phyloP scores from a whole-genome alignment of 2,113 vertebrate genomes.

The Cebidichthys violaceus region DNA sequence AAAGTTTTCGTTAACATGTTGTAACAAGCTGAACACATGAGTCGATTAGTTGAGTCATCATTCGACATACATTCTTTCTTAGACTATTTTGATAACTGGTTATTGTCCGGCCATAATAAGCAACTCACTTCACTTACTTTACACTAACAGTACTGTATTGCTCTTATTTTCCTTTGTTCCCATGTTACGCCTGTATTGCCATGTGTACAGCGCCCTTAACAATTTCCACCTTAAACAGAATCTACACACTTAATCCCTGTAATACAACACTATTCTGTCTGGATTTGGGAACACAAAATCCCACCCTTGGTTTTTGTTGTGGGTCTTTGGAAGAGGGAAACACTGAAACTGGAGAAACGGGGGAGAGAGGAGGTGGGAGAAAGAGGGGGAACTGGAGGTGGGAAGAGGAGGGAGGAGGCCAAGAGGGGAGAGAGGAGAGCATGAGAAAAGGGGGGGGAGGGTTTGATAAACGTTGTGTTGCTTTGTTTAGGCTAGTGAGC shows the following conservation, averaged over 20 bases:
- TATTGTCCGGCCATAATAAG: neutral
- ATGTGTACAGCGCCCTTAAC: neutral
- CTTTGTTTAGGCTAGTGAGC: constrained; percentile 74
- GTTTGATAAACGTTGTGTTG: constrained; percentile 71
- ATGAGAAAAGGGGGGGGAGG: constrained; percentile 58
- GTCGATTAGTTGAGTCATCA: neutral
- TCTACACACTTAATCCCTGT: constrained; percentile 52
- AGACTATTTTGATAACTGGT: neutral
- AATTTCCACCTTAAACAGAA: constrained; percentile 59
- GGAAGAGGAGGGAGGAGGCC: neutral
- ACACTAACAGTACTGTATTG: neutral
- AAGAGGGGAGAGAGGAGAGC: constrained; percentile 5
- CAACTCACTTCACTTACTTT: neutral
- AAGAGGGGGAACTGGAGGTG: neutral
- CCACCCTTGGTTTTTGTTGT: constrained; percentile 55
- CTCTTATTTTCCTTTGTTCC: neutral
- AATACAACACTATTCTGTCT: constrained; percentile 61
- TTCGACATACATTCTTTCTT: neutral
- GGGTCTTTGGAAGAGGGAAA: constrained; percentile 33
- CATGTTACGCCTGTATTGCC: neutral
- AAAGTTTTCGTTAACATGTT: neutral
- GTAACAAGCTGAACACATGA: neutral
- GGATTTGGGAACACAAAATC: constrained; percentile 62
- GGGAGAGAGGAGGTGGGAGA: constrained; percentile 21
- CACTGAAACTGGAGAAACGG: constrained; percentile 51